phyloP scores from a whole-genome alignment of 2,113 vertebrate genomes.

The Peromyscus leucopus region DNA sequence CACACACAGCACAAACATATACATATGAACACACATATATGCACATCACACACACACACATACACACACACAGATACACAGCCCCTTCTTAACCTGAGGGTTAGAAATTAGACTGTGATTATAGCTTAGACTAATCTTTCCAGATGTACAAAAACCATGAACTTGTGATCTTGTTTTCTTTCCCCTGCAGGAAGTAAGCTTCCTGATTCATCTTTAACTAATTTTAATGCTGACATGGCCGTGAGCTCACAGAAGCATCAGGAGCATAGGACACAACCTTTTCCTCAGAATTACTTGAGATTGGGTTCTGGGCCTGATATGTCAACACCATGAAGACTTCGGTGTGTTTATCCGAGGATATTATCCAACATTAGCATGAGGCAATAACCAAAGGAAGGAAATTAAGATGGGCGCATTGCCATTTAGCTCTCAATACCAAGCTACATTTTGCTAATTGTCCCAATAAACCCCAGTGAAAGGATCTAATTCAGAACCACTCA shows the following conservation, averaged over 20 bases:
- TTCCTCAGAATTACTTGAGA: neutral
- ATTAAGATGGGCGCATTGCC: neutral
- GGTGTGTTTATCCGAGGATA: neutral
- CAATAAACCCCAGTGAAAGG: neutral
- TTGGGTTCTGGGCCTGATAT: neutral
- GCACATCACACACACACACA: neutral
- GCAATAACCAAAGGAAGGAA: neutral
- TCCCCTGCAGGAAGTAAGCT: neutral
- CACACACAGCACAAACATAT: neutral
- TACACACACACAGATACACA: neutral
- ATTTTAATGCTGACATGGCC: constrained; percentile 27
- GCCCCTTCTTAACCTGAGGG: neutral
- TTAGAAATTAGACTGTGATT: constrained; percentile 33
- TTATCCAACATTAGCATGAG: neutral
- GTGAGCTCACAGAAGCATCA: neutral
- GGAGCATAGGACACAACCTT: neutral
- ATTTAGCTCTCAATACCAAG: neutral
- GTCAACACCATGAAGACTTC: neutral
- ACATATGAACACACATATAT: neutral
- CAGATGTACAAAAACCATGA: neutral
- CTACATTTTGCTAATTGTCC: neutral
- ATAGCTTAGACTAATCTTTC: constrained; percentile 33
- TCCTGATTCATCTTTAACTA: neutral
- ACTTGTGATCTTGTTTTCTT: neutral
- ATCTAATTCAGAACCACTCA: neutral